A percentile compares a stretch with the other conserved stretches of the same genome.
phyloP scores from a whole-genome alignment of 2,113 vertebrate species.

The Entelurus aequoreus region DNA sequence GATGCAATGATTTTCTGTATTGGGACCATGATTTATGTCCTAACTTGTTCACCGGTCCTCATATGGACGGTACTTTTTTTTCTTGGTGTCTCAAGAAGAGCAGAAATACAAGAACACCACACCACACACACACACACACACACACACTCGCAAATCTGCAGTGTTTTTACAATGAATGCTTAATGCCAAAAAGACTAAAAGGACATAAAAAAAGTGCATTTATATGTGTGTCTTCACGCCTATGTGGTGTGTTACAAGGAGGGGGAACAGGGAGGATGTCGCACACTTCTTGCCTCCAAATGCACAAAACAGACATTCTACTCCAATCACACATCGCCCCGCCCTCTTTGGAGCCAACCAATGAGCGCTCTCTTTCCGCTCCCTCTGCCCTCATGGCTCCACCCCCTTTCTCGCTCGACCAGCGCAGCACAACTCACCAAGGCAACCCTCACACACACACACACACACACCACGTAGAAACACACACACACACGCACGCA shows the following conservation, averaged over 20 bases:
- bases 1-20: no score
- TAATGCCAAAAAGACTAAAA: conserved; percentile 31
- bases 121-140: conserved; percentile 2
- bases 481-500: neutral
- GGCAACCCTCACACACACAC: neutral
- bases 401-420: conserved; percentile 25
- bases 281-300: neutral
- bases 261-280: neutral
- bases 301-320: conserved; percentile 1
- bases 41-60: no score
- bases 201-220: neutral
- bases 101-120: no score
- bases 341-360: conserved; percentile 21
- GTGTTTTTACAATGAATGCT: neutral
- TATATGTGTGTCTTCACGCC: no score
- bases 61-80: no score
- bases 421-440: conserved; percentile 26
- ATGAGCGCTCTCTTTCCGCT: conserved; percentile 23
- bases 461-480: conserved; percentile 1
- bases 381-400: conserved; percentile 23
- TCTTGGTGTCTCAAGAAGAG: no score
- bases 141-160: neutral
- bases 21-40: no score
- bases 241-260: neutral
- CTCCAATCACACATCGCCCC: neutral